Percentiles rank a stretch among this genome's conserved stretches.
Evolutionary conservation across 2,888 invertebrate species (phyloP).

Genomic region (Dioctria rufipes): DNA sequence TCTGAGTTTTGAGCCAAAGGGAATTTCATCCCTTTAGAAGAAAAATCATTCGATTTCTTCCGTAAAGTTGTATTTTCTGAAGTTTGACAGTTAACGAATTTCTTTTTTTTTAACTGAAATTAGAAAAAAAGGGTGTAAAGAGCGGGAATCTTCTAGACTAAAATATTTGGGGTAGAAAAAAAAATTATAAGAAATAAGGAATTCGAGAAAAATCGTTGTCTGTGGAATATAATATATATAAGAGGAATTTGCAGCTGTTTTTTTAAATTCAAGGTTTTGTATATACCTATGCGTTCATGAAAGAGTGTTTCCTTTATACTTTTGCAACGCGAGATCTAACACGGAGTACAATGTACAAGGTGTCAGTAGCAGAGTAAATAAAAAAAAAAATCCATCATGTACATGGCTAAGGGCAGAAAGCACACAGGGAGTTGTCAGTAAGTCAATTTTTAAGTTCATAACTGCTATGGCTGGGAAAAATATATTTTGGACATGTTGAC

Average conservation of each 20-base stretch:
- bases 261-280: no score
- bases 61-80: conserved; percentile 29
- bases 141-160: background rate
- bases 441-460: no score
- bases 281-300: no score
- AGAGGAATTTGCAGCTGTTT: background rate
- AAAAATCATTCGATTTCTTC: conserved; percentile 8
- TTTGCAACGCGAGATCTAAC: no score
- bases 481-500: no score
- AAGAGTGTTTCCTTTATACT: no score
- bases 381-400: no score
- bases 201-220: background rate
- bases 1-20: background rate
- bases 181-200: background rate
- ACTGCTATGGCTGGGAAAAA: no score
- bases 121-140: conserved; percentile 3
- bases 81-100: conserved; percentile 39
- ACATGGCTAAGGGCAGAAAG: no score
- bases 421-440: no score
- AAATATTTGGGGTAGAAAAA: conserved; percentile 1
- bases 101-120: background rate
- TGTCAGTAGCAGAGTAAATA: no score
- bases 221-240: background rate
- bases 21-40: background rate
- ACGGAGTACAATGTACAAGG: no score